Conservation (phyloP, 2,113 vertebrate genomes). For the Melanerpes formicivorus region DNA sequence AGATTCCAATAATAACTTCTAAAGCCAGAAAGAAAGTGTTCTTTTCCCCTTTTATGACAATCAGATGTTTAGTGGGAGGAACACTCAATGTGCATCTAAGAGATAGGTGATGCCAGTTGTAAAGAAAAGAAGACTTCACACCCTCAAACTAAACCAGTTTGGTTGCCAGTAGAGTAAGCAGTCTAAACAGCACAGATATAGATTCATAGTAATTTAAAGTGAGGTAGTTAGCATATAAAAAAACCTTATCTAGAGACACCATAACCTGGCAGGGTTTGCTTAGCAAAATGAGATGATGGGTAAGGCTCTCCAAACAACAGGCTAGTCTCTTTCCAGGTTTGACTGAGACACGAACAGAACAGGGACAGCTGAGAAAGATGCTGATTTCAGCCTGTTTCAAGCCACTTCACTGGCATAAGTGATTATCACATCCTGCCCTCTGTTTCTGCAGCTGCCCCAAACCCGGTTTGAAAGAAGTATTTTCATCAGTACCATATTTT, state of each 20-base stretch:
- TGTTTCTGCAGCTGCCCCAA: neutral
- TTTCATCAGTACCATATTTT: neutral
- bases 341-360: neutral
- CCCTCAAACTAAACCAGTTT: neutral
- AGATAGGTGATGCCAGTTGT: constrained; percentile 39
- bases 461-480: neutral
- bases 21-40: neutral
- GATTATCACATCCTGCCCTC: neutral
- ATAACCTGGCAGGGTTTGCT: neutral
- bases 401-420: neutral
- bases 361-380: neutral
- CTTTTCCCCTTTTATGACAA: constrained; percentile 6
- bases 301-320: neutral
- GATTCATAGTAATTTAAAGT: neutral
- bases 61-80: constrained; percentile 25
- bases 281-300: neutral
- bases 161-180: neutral
- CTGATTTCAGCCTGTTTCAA: neutral
- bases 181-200: neutral
- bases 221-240: neutral
- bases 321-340: neutral
- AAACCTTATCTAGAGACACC: neutral
- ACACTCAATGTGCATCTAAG: neutral
- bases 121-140: constrained; percentile 12
- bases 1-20: neutral